These are phyloP conservation scores for Anorthoa munda DNA, from an alignment of 2,888 invertebrate genomes.

Conservation along the genomic window DNA sequence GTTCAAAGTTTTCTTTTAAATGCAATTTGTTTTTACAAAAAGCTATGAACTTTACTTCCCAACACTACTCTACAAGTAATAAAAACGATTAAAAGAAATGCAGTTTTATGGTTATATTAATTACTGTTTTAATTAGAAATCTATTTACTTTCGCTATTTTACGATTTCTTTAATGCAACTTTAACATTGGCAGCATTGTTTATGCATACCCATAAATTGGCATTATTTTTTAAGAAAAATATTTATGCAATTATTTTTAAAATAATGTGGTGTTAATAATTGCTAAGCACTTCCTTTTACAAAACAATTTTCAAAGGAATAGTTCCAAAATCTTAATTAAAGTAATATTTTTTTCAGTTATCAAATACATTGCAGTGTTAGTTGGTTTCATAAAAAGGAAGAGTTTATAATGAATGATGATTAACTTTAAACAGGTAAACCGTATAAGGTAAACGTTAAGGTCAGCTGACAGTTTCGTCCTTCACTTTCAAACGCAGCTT, in stretches of 20 bases:
- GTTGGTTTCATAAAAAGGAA: background rate
- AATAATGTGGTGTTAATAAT: background rate
- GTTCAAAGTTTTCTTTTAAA: background rate
- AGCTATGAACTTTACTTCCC: constrained; percentile 22
- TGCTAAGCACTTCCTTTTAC: background rate
- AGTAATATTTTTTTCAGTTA: background rate
- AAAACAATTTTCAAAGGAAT: background rate
- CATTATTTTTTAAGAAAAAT: background rate
- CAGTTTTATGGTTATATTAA: constrained; percentile 55
- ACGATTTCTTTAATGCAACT: constrained; percentile 32
- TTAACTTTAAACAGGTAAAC: background rate
- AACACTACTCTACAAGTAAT: constrained; percentile 35
- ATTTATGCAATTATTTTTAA: background rate
- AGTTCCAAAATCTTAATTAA: background rate
- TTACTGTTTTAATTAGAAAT: constrained; percentile 54
- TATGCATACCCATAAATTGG: constrained; percentile 14
- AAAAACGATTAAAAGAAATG: constrained; percentile 47
- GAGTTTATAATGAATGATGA: background rate
- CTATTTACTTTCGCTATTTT: constrained; percentile 52
- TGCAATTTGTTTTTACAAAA: constrained; percentile 23
- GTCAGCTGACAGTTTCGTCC: constrained; percentile 26
- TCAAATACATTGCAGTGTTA: background rate
- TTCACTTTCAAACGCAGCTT: constrained; percentile 23
- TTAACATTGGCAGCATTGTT: constrained; percentile 17
- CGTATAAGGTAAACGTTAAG: background rate